These are phyloP conservation scores for Rhadinocentrus ornatus DNA, from an alignment of 2,797 vertebrate genomes.

Conservation along the genomic window DNA sequence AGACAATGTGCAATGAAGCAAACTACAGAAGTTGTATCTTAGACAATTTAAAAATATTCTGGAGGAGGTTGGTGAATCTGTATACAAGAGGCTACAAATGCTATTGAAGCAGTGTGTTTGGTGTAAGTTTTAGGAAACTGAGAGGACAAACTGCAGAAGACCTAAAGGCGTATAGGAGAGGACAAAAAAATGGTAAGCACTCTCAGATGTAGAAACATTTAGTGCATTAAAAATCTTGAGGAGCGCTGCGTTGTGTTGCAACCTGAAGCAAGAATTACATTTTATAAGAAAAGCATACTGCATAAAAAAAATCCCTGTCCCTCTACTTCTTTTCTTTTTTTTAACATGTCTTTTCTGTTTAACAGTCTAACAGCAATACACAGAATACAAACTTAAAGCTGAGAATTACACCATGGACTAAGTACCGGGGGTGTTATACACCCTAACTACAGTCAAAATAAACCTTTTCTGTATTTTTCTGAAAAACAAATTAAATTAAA, in stretches of 20 bases:
- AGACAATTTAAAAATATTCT: too few species aligned
- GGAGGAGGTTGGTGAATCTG: too few species aligned
- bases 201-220: conserved; percentile 52
- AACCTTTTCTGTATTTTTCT: background rate
- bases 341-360: background rate
- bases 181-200: conserved; percentile 58
- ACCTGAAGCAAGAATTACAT: conserved; percentile 49
- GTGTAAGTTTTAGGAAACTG: conserved; percentile 62
- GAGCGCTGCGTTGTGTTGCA: conserved; percentile 54
- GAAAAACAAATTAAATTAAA: background rate
- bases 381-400: conserved; percentile 9
- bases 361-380: conserved; percentile 10
- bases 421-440: background rate
- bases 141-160: conserved; percentile 57
- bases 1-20: too few species aligned
- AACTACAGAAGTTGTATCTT: too few species aligned
- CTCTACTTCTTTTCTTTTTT: conserved; percentile 10
- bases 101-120: conserved; percentile 44
- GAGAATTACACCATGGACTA: background rate
- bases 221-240: conserved; percentile 52
- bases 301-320: conserved; percentile 4
- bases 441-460: background rate
- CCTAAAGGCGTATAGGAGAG: conserved; percentile 55
- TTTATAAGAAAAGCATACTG: conserved; percentile 35
- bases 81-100: too few species aligned